Base-by-base conservation (phyloP, 2,797 vertebrate genomes). In the Typhlichthys eigenmanni region DNA sequence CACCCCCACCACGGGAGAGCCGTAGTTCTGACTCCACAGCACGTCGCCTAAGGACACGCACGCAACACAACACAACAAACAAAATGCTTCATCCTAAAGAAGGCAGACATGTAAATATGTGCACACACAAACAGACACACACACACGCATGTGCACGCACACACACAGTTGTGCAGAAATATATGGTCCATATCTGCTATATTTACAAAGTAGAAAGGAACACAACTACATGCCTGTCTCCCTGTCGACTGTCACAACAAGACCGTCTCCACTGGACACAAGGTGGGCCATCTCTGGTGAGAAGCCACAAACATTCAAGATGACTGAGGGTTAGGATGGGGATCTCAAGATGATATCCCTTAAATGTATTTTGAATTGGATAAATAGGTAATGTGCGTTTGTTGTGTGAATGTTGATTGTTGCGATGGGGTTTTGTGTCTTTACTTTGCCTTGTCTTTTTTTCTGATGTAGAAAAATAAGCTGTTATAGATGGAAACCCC, bases 11-110 rank as follows among this genome's bases (percentile, higher is more conserved):
- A 98, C 96, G 0, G 98, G 96, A 0, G 95, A 94, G 0, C 94
- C 96, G 0, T 96, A 95, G 85, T 98, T 96, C 80, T 96, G 97
- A 0, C 93, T 97, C 98, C 98, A 99, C 65, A 97, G 86, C 24
- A 99, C 93, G 0, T 92, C 89, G 0, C 98, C 96, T 82, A 46
- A 11, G 9, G 8, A 38, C 29, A 38, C 24, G 38, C 29, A 60
- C n/a, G 19, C 55, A 16, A 16, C 14, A 19, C 55, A 53, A 29
- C 14, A 51, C 13, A 19, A 1, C 9, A 6, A 12, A 5, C 1
- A 47, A 29, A 19, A 0, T 19, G 32, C 1, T 17, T 54, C 6
- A 29, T 52, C 50, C 1, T 2, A 4, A 29, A 29, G 24, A 29
- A 4, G 24, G 19, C 1, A 0, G 2, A 13, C 7, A 34, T 48